Evolutionary conservation across 37 sponge, comb jelly and placozoan genomes (phyloP).

Genomic region (Chondrilla cf. caribensis): DNA sequence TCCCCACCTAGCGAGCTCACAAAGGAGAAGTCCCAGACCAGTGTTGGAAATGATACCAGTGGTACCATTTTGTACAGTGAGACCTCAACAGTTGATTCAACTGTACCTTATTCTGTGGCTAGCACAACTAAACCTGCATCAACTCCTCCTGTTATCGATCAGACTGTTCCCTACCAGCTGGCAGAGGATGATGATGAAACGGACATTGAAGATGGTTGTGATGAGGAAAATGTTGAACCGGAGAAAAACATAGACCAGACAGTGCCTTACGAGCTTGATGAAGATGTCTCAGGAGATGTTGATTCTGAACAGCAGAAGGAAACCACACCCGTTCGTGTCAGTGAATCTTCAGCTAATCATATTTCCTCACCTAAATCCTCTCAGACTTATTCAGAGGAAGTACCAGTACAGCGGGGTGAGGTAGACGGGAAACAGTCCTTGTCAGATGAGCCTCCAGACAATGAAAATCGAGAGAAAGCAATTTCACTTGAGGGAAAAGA

Average conservation of each 20-base stretch:
- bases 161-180: background rate
- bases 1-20: no score
- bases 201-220: background rate
- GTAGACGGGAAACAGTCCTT: background rate
- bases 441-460: background rate
- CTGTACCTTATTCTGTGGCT: conserved; percentile 32
- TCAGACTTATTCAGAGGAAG: background rate
- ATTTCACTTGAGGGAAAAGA: background rate
- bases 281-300: background rate
- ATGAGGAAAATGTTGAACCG: background rate
- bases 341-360: background rate
- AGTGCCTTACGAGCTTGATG: background rate
- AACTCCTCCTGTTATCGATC: background rate
- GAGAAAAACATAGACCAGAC: background rate
- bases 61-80: background rate
- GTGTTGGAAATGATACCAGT: no score
- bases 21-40: no score
- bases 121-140: background rate
- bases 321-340: background rate
- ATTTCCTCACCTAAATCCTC: background rate
- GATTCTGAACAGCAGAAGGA: background rate
- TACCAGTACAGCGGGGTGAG: background rate
- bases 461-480: background rate
- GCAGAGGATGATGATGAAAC: conserved; percentile 6
- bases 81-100: conserved; percentile 28